A percentile compares a stretch with the other conserved stretches of the same genome.
These are phyloP conservation scores for Stenopsyche tienmushanensis DNA, from an alignment of 1,140 invertebrate genomes.

Conservation along the genomic window DNA sequence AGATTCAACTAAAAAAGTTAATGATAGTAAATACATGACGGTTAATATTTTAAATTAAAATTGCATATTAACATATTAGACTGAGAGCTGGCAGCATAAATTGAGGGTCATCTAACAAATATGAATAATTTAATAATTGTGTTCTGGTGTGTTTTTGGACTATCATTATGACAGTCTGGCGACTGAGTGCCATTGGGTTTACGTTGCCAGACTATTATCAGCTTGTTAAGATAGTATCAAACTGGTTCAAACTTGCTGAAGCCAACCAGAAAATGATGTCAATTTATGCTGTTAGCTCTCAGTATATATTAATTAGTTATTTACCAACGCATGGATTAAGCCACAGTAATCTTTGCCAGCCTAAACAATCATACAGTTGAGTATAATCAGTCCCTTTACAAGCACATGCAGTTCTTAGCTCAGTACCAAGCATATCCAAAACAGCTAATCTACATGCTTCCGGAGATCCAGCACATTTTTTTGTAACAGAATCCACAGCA, in stretches of 20 bases:
- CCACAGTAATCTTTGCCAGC: conserved; percentile 88
- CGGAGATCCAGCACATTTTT: conserved; percentile 82
- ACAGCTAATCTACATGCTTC: conserved; percentile 78
- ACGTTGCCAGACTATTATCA: no score
- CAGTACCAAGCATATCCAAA: conserved; percentile 82
- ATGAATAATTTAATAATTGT: no score
- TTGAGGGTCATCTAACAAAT: no score
- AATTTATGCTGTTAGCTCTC: not conserved
- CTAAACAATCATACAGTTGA: conserved; percentile 81
- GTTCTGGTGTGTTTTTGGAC: no score
- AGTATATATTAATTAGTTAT: conserved; percentile 44
- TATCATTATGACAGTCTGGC: no score
- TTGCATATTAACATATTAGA: not conserved
- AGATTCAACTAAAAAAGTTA: conserved; percentile 70
- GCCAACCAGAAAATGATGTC: not conserved
- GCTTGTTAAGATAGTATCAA: no score
- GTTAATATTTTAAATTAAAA: not conserved
- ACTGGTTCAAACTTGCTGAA: no score
- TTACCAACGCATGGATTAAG: conserved; percentile 89
- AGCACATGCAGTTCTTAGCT: conserved; percentile 77
- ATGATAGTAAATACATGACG: not conserved
- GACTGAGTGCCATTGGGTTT: no score
- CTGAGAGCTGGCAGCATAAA: no score
- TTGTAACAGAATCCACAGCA: conserved; percentile 84
- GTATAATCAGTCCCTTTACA: conserved; percentile 81